phyloP scores from a whole-genome alignment of 2,888 invertebrate genomes.

The Drosophila sordidula region DNA sequence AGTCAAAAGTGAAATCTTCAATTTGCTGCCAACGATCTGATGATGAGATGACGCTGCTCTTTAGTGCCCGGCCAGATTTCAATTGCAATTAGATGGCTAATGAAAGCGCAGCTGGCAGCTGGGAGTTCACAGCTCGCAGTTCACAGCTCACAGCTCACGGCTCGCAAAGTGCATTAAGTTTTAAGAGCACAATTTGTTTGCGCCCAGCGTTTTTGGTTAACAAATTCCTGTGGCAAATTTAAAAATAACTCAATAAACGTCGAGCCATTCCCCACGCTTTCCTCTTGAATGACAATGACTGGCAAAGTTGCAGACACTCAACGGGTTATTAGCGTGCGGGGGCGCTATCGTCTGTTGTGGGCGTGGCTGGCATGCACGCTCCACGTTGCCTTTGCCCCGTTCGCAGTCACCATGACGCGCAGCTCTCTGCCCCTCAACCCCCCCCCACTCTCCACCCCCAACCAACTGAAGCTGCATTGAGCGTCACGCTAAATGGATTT shows the following conservation, averaged over 20 bases:
- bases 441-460: neutral
- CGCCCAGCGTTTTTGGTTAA: conserved; percentile 48
- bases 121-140: neutral
- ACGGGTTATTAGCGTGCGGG: conserved; percentile 69
- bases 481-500: conserved; percentile 80
- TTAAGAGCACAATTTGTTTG: conserved; percentile 40
- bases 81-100: conserved; percentile 46
- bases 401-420: conserved; percentile 46
- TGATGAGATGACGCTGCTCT: conserved; percentile 18
- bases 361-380: conserved; percentile 31
- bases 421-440: conserved; percentile 17
- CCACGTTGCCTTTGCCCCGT: conserved; percentile 32
- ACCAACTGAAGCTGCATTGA: conserved; percentile 56
- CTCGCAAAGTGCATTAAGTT: conserved; percentile 13
- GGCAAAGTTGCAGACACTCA: conserved; percentile 63
- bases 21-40: conserved; percentile 30
- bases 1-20: conserved; percentile 42
- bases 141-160: neutral
- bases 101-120: conserved; percentile 23
- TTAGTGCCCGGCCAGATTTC: conserved; percentile 21
- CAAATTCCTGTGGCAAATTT: conserved; percentile 63
- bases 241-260: conserved; percentile 69
- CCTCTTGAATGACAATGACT: conserved; percentile 45
- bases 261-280: conserved; percentile 10
- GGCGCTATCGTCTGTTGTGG: conserved; percentile 26